These are phyloP conservation scores for Chrysomallon squamiferum DNA, from an alignment of 1,140 invertebrate species.

Conservation along the genomic window DNA sequence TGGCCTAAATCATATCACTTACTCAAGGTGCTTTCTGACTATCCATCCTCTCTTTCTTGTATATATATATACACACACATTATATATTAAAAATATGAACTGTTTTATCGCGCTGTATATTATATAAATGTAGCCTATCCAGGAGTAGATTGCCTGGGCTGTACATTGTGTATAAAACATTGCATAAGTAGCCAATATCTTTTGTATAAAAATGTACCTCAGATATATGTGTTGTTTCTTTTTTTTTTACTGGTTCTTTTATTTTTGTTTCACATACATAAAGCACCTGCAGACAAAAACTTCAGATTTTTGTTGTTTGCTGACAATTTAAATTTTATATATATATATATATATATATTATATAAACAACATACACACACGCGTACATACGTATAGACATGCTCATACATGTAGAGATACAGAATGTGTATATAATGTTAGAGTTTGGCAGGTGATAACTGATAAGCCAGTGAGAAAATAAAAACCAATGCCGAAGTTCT, in stretches of 20 bases:
- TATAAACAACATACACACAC: not conserved
- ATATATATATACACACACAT: too few species aligned
- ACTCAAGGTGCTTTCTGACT: too few species aligned
- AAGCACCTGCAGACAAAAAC: too few species aligned
- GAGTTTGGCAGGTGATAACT: not conserved
- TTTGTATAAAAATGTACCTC: constrained; percentile 2
- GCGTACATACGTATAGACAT: not conserved
- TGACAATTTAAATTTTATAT: too few species aligned
- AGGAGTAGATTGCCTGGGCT: not conserved
- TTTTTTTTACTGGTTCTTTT: not conserved
- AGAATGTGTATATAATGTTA: not conserved
- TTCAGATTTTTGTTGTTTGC: too few species aligned
- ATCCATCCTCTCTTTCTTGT: too few species aligned
- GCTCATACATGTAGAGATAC: not conserved
- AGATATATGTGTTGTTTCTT: not conserved
- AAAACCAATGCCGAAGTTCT: not conserved
- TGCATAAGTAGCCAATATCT: constrained; percentile 3
- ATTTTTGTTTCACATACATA: too few species aligned
- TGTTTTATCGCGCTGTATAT: too few species aligned
- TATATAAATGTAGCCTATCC: too few species aligned
- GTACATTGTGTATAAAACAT: constrained; percentile 3
- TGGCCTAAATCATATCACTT: too few species aligned
- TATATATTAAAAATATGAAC: too few species aligned
- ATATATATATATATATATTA: too few species aligned
- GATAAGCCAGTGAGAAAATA: not conserved